Conservation (phyloP, 2,113 vertebrate genomes). For the Leiothrix lutea region DNA sequence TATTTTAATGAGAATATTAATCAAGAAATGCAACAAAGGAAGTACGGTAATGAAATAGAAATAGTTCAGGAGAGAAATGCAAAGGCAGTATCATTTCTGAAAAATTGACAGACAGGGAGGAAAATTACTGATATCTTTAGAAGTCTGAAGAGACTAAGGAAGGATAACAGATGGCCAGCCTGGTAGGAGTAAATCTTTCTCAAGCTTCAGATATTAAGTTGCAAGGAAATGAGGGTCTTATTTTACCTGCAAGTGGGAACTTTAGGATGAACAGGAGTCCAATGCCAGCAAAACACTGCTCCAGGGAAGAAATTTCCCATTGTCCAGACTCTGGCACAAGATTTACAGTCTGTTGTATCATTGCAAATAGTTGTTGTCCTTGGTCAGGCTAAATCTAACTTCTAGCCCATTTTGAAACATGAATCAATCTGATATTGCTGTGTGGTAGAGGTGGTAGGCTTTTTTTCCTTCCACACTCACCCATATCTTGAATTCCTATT, state of each 20-base stretch:
- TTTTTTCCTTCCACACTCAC: neutral
- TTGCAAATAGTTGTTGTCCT: constrained; percentile 38
- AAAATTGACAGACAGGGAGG: neutral
- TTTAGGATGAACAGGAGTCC: neutral
- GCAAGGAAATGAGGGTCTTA: neutral
- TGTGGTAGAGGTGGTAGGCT: neutral
- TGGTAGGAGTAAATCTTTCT: constrained; percentile 33
- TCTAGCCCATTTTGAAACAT: neutral
- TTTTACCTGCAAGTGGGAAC: constrained; percentile 39
- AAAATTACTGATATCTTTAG: constrained; percentile 28
- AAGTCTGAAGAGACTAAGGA: constrained; percentile 4
- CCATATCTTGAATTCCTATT: neutral
- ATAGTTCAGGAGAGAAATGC: neutral
- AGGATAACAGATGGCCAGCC: constrained; percentile 51
- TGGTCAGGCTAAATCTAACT: constrained; percentile 30
- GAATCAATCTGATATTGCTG: neutral
- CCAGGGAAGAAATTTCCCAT: neutral
- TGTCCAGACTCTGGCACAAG: neutral
- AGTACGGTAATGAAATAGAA: neutral
- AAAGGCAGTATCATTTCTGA: neutral
- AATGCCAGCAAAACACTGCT: constrained; percentile 16
- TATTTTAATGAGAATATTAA: neutral
- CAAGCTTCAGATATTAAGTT: constrained; percentile 29
- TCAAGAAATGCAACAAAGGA: neutral
- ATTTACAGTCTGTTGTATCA: constrained; percentile 35